Percentiles rank a stretch among this genome's conserved stretches.
These are phyloP conservation scores for Malthinus seriepunctatus DNA, from an alignment of 2,888 invertebrate genomes.

Conservation along the genomic window DNA sequence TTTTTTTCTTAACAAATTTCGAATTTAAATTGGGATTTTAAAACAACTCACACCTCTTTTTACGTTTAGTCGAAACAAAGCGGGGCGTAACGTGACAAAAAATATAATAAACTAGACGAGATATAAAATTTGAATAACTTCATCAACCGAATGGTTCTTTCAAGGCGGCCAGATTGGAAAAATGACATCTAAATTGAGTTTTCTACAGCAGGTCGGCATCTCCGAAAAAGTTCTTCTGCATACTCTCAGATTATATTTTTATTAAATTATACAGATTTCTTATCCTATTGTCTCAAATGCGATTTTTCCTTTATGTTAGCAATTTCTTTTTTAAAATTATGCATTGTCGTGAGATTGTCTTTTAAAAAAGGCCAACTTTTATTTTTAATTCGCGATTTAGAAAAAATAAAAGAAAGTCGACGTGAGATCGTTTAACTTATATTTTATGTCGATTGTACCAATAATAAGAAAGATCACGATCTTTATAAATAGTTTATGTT, in stretches of 20 bases:
- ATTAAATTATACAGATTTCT: conserved; percentile 38
- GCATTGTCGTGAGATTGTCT: conserved; percentile 7
- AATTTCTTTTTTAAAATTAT: conserved; percentile 21
- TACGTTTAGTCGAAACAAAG: conserved; percentile 23
- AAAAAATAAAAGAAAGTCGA: conserved; percentile 1
- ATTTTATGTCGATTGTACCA: conserved; percentile 13
- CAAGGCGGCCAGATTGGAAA: conserved; percentile 32
- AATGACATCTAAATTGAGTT: conserved; percentile 36
- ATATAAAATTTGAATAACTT: conserved; percentile 37
- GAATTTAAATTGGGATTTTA: conserved; percentile 27
- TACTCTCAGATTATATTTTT: conserved; percentile 38
- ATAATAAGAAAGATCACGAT: conserved; percentile 15
- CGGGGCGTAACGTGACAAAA: conserved; percentile 30
- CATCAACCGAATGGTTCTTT: conserved; percentile 33
- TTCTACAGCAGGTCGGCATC: conserved; percentile 29
- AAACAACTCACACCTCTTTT: conserved; percentile 8
- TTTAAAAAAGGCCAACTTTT: neutral
- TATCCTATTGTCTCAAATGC: conserved; percentile 29
- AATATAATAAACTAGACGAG: conserved; percentile 32
- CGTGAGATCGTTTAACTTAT: conserved; percentile 7
- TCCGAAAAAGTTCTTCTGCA: conserved; percentile 30
- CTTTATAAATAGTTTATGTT: conserved; percentile 15
- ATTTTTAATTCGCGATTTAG: neutral
- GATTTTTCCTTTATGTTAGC: conserved; percentile 24
- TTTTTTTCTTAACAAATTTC: conserved; percentile 25